phyloP scores from a whole-genome alignment of 2,797 vertebrate genomes.

The Steatocranus sp. region DNA sequence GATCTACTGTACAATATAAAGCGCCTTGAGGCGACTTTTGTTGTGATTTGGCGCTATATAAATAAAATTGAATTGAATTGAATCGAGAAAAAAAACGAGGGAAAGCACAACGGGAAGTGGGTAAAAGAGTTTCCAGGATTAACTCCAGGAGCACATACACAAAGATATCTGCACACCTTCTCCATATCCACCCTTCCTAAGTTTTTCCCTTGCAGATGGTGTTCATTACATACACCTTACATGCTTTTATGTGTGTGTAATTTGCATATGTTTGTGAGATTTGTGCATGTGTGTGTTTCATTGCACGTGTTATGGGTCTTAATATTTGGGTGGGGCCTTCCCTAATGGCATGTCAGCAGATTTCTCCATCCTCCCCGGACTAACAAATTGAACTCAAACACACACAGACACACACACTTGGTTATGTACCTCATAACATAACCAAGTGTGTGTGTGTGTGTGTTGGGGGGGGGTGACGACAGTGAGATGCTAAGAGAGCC shows the following conservation, averaged over 20 bases:
- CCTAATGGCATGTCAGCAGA: constrained; percentile 40
- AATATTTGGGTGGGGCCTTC: constrained; percentile 56
- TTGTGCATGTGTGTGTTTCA: not conserved
- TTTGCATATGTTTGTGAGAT: not conserved
- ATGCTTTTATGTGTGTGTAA: not conserved
- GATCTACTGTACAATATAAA: too few relatives aligned
- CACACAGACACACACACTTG: constrained; percentile 14
- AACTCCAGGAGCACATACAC: constrained; percentile 36
- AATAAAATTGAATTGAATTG: too few relatives aligned
- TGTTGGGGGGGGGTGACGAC: too few relatives aligned
- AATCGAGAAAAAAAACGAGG: constrained; percentile 40
- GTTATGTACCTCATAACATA: constrained; percentile 34
- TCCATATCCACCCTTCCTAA: constrained; percentile 24
- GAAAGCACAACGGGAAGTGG: constrained; percentile 54
- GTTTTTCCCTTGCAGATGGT: not conserved
- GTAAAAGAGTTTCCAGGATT: constrained; percentile 59
- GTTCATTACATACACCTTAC: constrained; percentile 6
- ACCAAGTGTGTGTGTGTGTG: too few relatives aligned
- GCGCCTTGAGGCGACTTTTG: too few relatives aligned
- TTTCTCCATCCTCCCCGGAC: constrained; percentile 43
- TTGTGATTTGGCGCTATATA: too few relatives aligned
- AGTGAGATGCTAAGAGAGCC: constrained; percentile 73
- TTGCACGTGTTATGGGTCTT: constrained; percentile 8
- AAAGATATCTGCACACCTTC: constrained; percentile 23
- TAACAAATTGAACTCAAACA: constrained; percentile 14